phyloP scores from a whole-genome alignment of 2,113 vertebrate species.

The Lepisosteus osseus region DNA sequence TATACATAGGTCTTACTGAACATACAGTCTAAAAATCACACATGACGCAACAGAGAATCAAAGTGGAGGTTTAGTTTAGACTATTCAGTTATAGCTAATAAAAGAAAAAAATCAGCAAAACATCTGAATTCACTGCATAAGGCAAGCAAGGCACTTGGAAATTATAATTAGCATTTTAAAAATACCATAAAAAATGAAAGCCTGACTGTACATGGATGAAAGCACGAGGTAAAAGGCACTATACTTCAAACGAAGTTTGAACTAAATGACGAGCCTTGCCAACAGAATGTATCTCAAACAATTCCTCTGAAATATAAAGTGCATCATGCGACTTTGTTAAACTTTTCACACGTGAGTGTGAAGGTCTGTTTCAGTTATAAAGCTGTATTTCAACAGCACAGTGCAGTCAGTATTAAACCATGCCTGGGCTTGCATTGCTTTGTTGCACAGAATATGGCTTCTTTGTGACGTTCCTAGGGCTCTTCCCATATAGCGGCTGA shows the following conservation, averaged over 20 bases:
- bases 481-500: no score
- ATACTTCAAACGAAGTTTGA: background rate
- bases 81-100: no score
- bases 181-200: background rate
- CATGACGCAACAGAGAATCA: slow-evolving; percentile 3
- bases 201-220: background rate
- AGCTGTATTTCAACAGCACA: no score
- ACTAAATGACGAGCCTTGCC: background rate
- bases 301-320: slow-evolving; percentile 13
- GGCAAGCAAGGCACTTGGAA: slow-evolving; percentile 12
- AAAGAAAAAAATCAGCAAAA: background rate
- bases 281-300: background rate
- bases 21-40: background rate
- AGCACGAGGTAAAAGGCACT: slow-evolving; percentile 1
- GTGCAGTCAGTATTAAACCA: no score
- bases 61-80: background rate
- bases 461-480: no score
- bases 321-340: background rate
- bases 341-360: no score
- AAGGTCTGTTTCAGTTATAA: no score
- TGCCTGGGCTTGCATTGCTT: no score
- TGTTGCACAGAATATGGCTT: no score
- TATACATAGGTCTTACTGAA: background rate
- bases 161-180: no score
- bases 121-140: background rate